Percentiles rank a stretch among this genome's conserved stretches.
These are phyloP conservation scores for Lophochroa leadbeateri DNA, from an alignment of 2,113 vertebrate genomes.

Conservation along the genomic window DNA sequence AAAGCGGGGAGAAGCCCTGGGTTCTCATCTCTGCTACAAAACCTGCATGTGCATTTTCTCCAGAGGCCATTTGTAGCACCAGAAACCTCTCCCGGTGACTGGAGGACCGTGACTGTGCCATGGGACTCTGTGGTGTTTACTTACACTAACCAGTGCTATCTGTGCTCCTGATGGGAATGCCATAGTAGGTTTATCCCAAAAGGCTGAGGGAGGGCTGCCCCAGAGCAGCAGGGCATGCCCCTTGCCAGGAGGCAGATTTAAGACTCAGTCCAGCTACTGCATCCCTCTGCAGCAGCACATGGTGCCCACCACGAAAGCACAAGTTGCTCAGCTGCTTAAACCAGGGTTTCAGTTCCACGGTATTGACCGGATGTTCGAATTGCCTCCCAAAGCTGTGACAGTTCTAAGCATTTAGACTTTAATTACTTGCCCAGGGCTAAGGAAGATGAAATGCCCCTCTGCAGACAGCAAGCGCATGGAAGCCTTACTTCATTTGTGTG, in stretches of 20 bases:
- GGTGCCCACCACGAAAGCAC: neutral
- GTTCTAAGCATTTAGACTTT: neutral
- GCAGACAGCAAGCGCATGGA: neutral
- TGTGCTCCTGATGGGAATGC: neutral
- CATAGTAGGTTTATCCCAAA: neutral
- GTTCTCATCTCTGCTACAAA: neutral
- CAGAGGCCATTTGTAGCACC: neutral
- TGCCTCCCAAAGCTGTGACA: neutral
- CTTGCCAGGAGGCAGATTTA: neutral
- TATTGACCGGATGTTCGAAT: neutral
- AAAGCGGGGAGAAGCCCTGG: neutral
- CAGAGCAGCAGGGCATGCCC: neutral
- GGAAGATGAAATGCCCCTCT: neutral
- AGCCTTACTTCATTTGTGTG: neutral
- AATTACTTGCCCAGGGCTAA: neutral
- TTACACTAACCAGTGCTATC: neutral
- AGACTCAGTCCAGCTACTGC: neutral
- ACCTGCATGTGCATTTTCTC: neutral
- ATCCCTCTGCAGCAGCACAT: rapidly evolving
- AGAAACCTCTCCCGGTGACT: neutral
- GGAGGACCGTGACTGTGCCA: neutral
- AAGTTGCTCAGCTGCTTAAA: neutral
- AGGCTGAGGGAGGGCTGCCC: neutral
- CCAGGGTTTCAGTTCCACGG: neutral
- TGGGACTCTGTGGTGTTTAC: neutral